phyloP scores from a whole-genome alignment of 1,140 invertebrate species.

The Saxidomus purpurata region DNA sequence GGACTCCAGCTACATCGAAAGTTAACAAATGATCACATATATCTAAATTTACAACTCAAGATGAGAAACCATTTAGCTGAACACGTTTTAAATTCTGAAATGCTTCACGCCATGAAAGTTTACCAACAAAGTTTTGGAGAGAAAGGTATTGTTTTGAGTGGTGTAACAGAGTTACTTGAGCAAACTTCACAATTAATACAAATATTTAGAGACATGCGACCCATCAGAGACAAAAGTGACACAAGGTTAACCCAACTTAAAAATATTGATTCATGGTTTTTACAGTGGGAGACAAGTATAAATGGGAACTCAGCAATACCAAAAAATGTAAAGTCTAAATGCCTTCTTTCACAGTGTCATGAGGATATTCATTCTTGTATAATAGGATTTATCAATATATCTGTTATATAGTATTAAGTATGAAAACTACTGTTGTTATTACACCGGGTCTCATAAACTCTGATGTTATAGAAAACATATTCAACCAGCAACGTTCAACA shows the following conservation, averaged over 20 bases:
- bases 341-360: constrained; percentile 19
- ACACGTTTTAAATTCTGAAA: constrained; percentile 55
- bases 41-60: neutral
- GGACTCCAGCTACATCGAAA: constrained; percentile 32
- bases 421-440: neutral
- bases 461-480: constrained; percentile 65
- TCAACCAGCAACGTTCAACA: constrained; percentile 53
- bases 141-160: constrained; percentile 37
- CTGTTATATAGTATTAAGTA: neutral
- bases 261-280: constrained; percentile 11
- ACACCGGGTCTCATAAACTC: constrained; percentile 64
- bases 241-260: constrained; percentile 2
- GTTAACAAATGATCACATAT: constrained; percentile 46
- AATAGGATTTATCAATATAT: constrained; percentile 42
- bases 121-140: constrained; percentile 47
- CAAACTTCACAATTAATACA: constrained; percentile 27
- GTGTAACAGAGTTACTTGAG: constrained; percentile 44
- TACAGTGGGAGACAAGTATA: neutral
- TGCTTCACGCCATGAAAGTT: constrained; percentile 44
- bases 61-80: constrained; percentile 68
- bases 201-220: constrained; percentile 61
- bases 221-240: constrained; percentile 35
- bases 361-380: constrained; percentile 60
- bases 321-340: constrained; percentile 28
- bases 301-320: neutral